Evolutionary conservation across 2,113 vertebrate species (phyloP).

Genomic region (Corythornis cristatus): DNA sequence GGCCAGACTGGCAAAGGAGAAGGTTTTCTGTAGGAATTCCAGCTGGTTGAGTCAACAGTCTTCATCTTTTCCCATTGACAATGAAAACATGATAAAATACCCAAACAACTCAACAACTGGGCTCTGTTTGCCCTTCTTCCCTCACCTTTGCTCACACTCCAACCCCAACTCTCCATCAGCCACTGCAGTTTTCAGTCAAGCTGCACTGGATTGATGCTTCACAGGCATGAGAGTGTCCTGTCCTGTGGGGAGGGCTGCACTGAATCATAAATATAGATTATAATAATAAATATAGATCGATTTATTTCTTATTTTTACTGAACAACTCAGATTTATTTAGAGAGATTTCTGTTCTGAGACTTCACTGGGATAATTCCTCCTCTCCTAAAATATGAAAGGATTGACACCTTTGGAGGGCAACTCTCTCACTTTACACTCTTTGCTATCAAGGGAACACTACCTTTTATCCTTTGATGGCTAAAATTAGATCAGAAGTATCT

Average conservation of each 20-base stretch:
- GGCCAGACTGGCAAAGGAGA: constrained; percentile 10
- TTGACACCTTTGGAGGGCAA: neutral
- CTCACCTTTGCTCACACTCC: neutral
- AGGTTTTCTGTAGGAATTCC: constrained; percentile 37
- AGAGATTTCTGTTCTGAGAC: neutral
- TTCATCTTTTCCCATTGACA: neutral
- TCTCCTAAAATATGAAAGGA: neutral
- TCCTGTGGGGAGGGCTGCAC: rapidly evolving
- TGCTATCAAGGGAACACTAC: neutral
- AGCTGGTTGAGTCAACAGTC: constrained; percentile 17
- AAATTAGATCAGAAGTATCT: neutral
- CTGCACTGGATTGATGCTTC: neutral
- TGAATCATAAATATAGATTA: neutral
- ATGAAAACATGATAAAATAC: neutral
- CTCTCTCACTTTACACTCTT: neutral
- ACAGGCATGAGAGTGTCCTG: neutral
- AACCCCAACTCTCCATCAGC: neutral
- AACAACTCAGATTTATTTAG: too few species aligned
- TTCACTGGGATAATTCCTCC: neutral
- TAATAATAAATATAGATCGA: too few species aligned
- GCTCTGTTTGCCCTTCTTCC: neutral
- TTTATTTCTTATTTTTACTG: too few species aligned
- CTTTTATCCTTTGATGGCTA: neutral
- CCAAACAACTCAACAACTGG: neutral
- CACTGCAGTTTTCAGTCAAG: neutral